These are phyloP conservation scores for Andrena bucephala DNA, from an alignment of 2,888 invertebrate genomes.

Conservation along the genomic window DNA sequence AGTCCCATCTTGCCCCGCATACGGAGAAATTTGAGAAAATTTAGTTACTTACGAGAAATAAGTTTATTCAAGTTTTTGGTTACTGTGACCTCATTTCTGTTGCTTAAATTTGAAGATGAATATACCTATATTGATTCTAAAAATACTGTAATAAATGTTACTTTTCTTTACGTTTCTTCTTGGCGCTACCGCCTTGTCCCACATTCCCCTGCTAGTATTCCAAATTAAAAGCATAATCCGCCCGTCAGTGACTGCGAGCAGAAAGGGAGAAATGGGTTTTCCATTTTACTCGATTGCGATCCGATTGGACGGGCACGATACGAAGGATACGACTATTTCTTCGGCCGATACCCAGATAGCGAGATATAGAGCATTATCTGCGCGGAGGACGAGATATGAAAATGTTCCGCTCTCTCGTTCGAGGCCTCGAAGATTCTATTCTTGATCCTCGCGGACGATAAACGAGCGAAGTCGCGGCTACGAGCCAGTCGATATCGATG, in stretches of 20 bases:
- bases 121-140: too few species aligned
- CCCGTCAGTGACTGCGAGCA: too few species aligned
- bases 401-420: conserved; percentile 52
- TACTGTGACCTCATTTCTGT: too few species aligned
- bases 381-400: conserved; percentile 39
- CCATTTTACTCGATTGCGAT: conserved; percentile 42
- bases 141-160: too few species aligned
- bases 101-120: too few species aligned
- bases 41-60: too few species aligned
- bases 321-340: conserved; percentile 55
- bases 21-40: too few species aligned
- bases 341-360: conserved; percentile 54
- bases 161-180: too few species aligned
- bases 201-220: not conserved
- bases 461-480: not conserved
- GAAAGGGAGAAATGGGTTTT: not conserved
- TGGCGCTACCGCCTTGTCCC: too few species aligned
- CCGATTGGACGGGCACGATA: conserved; percentile 63
- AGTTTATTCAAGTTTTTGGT: too few species aligned
- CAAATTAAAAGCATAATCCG: not conserved
- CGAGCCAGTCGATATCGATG: conserved; percentile 37
- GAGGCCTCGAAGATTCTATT: conserved; percentile 45
- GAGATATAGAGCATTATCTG: conserved; percentile 66
- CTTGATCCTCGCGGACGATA: conserved; percentile 43
- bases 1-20: too few species aligned